These are phyloP conservation scores for Brachypodius melanocephalos DNA, from an alignment of 2,113 vertebrate species.

Conservation along the genomic window DNA sequence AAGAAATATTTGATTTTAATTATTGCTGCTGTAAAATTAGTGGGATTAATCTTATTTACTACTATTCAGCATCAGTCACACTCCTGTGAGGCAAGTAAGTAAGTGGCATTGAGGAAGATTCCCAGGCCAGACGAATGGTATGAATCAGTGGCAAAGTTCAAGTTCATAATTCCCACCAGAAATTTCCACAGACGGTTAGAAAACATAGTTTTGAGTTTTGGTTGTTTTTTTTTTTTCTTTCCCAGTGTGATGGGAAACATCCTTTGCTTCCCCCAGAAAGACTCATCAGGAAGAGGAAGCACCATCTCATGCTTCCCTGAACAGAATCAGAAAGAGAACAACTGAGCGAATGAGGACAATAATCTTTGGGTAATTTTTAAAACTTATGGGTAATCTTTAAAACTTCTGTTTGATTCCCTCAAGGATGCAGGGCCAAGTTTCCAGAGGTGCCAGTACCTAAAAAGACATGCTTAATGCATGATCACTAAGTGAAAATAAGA, in stretches of 20 bases:
- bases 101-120: neutral
- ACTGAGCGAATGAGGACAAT: neutral
- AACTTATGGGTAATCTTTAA: neutral
- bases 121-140: neutral
- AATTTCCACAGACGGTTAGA: neutral
- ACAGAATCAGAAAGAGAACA: neutral
- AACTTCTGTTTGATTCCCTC: neutral
- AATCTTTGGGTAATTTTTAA: neutral
- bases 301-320: neutral
- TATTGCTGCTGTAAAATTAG: neutral
- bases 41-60: neutral
- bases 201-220: neutral
- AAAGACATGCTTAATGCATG: neutral
- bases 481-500: neutral
- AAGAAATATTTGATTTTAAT: neutral
- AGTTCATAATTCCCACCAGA: neutral
- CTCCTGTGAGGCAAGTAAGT: neutral
- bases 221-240: fast-evolving
- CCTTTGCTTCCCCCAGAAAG: neutral
- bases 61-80: neutral
- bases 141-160: neutral
- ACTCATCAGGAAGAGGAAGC: neutral
- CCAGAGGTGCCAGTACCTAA: neutral
- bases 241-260: neutral
- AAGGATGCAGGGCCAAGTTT: neutral